A percentile compares a stretch with the other conserved stretches of the same genome.
phyloP scores from a whole-genome alignment of 1,140 invertebrate species.

The Zaprionus africanus region DNA sequence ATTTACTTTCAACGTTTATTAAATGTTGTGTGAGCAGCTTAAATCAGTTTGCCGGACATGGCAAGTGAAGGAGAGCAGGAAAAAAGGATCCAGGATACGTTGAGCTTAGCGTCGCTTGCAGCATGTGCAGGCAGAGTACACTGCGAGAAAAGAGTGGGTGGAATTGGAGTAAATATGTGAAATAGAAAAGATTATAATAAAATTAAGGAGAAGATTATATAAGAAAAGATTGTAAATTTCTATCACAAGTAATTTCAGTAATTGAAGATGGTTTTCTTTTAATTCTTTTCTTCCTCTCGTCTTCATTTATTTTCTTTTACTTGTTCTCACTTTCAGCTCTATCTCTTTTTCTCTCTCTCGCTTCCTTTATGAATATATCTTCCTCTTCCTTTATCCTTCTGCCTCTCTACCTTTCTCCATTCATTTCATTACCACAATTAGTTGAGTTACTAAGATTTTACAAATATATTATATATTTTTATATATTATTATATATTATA shows the following conservation, averaged over 20 bases:
- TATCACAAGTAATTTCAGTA: background rate
- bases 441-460: no score
- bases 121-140: constrained; percentile 22
- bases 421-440: no score
- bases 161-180: background rate
- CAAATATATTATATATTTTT: no score
- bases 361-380: no score
- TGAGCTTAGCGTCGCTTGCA: background rate
- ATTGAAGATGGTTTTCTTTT: background rate
- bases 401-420: no score
- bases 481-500: no score
- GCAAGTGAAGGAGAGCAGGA: constrained; percentile 2
- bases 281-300: background rate
- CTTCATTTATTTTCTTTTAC: no score
- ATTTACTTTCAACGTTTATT: constrained; percentile 83
- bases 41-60: constrained; percentile 71
- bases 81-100: constrained; percentile 6
- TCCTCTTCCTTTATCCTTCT: no score
- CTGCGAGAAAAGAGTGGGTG: constrained; percentile 1
- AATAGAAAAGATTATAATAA: background rate
- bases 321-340: no score
- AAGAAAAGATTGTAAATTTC: background rate
- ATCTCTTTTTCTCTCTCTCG: background rate
- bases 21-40: constrained; percentile 68
- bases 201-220: background rate